Evolutionary conservation across 2,113 vertebrate genomes (phyloP).

Genomic region (Neolamprologus sp.): DNA sequence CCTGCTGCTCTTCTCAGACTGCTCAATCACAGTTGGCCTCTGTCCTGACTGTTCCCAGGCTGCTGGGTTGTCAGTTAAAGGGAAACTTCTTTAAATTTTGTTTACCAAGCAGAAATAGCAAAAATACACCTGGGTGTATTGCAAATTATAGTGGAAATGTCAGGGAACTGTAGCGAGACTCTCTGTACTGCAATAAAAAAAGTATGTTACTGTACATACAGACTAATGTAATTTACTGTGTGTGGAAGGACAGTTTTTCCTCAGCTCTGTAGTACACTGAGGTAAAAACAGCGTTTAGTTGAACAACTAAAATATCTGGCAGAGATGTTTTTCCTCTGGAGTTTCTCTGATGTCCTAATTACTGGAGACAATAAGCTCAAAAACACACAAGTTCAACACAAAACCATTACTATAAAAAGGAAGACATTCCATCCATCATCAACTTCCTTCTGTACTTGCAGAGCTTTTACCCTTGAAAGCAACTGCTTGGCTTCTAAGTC

Average conservation of each 20-base stretch:
- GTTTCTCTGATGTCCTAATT: neutral
- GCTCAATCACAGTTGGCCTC: neutral
- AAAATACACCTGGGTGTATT: neutral
- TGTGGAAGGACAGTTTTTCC: neutral
- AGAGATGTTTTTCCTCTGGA: neutral
- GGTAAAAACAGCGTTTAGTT: neutral
- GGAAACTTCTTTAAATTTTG: neutral
- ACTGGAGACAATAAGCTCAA: neutral
- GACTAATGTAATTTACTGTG: neutral
- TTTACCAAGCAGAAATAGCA: neutral
- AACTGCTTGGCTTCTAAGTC: neutral
- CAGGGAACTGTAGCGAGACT: neutral
- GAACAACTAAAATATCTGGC: neutral
- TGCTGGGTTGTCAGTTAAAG: neutral
- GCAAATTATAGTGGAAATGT: neutral
- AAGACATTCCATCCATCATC: neutral
- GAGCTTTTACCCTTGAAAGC: neutral
- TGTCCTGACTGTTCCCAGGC: neutral
- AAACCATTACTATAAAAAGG: neutral
- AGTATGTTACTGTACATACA: neutral
- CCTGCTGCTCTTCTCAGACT: neutral
- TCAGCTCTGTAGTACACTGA: neutral
- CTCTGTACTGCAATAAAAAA: neutral
- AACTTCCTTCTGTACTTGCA: neutral
- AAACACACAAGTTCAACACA: neutral